phyloP scores from a whole-genome alignment of 2,888 invertebrate genomes.

The Nudaria mundana region DNA sequence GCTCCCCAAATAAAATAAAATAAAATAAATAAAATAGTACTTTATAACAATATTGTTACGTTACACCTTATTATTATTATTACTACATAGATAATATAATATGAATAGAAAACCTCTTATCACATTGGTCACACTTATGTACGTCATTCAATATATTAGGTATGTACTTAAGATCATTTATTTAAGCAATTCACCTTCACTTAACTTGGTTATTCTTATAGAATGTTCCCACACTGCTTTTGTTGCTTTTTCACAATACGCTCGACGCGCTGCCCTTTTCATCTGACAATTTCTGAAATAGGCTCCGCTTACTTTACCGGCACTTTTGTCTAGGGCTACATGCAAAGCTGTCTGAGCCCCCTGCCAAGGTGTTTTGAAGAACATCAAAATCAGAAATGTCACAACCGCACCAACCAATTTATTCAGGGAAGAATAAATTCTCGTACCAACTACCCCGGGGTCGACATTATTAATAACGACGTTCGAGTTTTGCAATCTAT shows the following conservation, averaged over 20 bases:
- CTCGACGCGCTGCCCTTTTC: slow-evolving; percentile 72
- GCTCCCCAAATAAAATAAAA: too few species aligned
- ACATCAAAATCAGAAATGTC: slow-evolving; percentile 63
- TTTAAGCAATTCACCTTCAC: slow-evolving; percentile 81
- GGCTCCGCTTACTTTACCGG: slow-evolving; percentile 83
- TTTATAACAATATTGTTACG: too few species aligned
- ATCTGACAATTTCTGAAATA: slow-evolving; percentile 87
- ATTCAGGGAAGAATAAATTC: slow-evolving; percentile 80
- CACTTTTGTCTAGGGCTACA: slow-evolving; percentile 84
- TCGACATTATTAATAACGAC: slow-evolving; percentile 90
- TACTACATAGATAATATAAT: too few species aligned
- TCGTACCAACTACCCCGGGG: slow-evolving; percentile 89
- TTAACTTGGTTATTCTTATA: slow-evolving; percentile 82
- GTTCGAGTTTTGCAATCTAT: slow-evolving; percentile 80
- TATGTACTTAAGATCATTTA: too few species aligned
- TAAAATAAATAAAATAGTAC: too few species aligned
- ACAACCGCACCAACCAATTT: slow-evolving; percentile 70
- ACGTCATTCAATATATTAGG: too few species aligned
- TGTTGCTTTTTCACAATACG: slow-evolving; percentile 83
- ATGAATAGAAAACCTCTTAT: too few species aligned
- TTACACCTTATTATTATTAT: too few species aligned
- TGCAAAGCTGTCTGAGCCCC: slow-evolving; percentile 88
- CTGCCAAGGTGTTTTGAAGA: slow-evolving; percentile 85
- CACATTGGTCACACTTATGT: too few species aligned
- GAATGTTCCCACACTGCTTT: slow-evolving; percentile 90